Percentiles rank a stretch among this genome's conserved stretches.
These are phyloP conservation scores for Arctocebus calabarensis DNA, from an alignment of 2,797 vertebrate genomes.

Conservation along the genomic window DNA sequence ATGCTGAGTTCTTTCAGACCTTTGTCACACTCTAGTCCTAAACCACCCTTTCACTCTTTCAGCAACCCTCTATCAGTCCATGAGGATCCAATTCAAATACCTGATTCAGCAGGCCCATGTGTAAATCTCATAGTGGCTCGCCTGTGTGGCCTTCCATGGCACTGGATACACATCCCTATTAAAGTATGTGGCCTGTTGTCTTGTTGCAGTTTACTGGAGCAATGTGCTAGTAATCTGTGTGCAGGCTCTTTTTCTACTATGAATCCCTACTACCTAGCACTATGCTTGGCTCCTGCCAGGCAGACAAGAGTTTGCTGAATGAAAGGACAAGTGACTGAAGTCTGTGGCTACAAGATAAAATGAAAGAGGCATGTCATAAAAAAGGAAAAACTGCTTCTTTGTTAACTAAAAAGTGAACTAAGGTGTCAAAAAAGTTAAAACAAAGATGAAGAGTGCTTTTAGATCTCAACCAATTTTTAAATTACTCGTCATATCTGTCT, in stretches of 20 bases:
- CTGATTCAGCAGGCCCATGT: background rate
- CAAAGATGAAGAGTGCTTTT: constrained; percentile 50
- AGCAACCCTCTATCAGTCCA: background rate
- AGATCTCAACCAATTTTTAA: constrained; percentile 24
- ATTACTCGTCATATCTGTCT: constrained; percentile 47
- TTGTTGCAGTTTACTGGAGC: background rate
- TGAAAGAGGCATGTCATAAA: background rate
- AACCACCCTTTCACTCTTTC: no score
- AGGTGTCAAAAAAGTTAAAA: constrained; percentile 59
- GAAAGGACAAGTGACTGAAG: background rate
- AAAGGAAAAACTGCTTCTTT: background rate
- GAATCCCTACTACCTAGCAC: background rate
- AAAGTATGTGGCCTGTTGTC: background rate
- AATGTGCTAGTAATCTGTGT: background rate
- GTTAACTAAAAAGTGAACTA: constrained; percentile 41
- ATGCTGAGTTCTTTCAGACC: background rate
- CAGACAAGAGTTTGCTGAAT: background rate
- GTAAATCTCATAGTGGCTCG: background rate
- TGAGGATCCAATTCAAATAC: background rate
- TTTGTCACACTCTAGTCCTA: background rate
- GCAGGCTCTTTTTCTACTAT: background rate
- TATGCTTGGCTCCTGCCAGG: background rate
- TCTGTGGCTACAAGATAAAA: background rate
- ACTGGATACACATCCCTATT: background rate
- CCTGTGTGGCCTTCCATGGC: background rate